phyloP scores from a whole-genome alignment of 2,888 invertebrate species.

The Luperina nickerlii region DNA sequence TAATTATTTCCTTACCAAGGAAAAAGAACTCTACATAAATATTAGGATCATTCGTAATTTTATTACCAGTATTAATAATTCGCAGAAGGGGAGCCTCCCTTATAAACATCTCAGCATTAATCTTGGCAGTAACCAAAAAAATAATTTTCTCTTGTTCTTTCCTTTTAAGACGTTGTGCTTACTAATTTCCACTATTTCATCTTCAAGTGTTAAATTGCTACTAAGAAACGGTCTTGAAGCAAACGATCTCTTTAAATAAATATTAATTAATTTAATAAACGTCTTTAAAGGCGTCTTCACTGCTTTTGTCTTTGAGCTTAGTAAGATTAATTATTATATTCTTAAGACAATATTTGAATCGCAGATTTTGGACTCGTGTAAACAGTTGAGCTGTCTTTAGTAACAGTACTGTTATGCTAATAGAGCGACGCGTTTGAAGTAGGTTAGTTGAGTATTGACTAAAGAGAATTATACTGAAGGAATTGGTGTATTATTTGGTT shows the following conservation, averaged over 20 bases:
- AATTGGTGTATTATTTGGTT: conserved; percentile 37
- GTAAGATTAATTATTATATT: conserved; percentile 54
- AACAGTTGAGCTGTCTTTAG: conserved; percentile 35
- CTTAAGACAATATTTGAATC: conserved; percentile 57
- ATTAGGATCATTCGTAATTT: conserved; percentile 52
- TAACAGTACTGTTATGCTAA: conserved; percentile 33
- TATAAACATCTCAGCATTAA: conserved; percentile 43
- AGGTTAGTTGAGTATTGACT: conserved; percentile 51
- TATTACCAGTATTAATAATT: conserved; percentile 45
- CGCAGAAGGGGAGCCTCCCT: conserved; percentile 14
- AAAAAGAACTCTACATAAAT: conserved; percentile 25
- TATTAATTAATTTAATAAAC: conserved; percentile 60
- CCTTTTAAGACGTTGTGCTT: conserved; percentile 28
- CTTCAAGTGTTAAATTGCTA: conserved; percentile 46
- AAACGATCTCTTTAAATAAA: conserved; percentile 54
- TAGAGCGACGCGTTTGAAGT: conserved; percentile 26
- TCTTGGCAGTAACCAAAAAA: conserved; percentile 31
- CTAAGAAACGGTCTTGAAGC: conserved; percentile 27
- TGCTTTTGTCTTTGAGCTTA: conserved; percentile 45
- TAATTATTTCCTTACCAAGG: conserved; percentile 16
- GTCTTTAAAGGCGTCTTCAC: conserved; percentile 27
- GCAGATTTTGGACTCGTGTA: conserved; percentile 49
- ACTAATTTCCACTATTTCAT: conserved; percentile 43
- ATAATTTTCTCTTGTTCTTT: conserved; percentile 33
- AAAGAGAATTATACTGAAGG: conserved; percentile 32